phyloP scores from a whole-genome alignment of 2,113 vertebrate genomes.

The Trogon melanurus region DNA sequence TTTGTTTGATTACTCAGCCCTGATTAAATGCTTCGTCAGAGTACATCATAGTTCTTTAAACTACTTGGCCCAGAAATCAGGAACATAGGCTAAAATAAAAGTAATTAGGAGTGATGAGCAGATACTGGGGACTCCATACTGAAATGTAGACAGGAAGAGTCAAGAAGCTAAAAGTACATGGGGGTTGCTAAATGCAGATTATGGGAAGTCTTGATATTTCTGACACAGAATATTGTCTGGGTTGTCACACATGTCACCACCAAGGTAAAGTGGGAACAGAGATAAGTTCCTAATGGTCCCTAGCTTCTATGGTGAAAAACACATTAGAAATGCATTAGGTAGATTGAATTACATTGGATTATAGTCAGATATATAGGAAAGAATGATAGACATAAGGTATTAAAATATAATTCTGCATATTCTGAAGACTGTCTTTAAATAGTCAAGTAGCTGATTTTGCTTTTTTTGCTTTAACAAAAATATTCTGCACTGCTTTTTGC shows the following conservation, averaged over 20 bases:
- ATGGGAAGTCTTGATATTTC: conserved; percentile 58
- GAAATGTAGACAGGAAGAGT: conserved; percentile 46
- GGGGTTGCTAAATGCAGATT: conserved; percentile 39
- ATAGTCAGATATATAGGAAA: neutral
- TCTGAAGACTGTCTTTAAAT: neutral
- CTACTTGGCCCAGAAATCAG: conserved; percentile 56
- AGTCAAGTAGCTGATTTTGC: neutral
- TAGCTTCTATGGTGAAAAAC: conserved; percentile 9
- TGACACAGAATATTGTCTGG: neutral
- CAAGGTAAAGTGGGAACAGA: conserved; percentile 18
- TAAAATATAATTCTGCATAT: neutral
- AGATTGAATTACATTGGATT: conserved; percentile 9
- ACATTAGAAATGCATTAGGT: conserved; percentile 31
- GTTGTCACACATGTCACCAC: conserved; percentile 10
- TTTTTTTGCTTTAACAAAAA: neutral
- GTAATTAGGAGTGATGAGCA: conserved; percentile 64
- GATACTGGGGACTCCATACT: conserved; percentile 49
- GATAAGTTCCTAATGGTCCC: conserved; percentile 36
- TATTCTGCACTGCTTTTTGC: neutral
- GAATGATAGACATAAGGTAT: neutral
- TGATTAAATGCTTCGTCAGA: conserved; percentile 65
- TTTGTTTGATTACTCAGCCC: conserved; percentile 68
- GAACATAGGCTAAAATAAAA: conserved; percentile 66
- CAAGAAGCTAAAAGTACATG: conserved; percentile 38
- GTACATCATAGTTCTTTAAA: conserved; percentile 59